These are phyloP conservation scores for Xestia xanthographa DNA, from an alignment of 2,888 invertebrate species.

Conservation along the genomic window DNA sequence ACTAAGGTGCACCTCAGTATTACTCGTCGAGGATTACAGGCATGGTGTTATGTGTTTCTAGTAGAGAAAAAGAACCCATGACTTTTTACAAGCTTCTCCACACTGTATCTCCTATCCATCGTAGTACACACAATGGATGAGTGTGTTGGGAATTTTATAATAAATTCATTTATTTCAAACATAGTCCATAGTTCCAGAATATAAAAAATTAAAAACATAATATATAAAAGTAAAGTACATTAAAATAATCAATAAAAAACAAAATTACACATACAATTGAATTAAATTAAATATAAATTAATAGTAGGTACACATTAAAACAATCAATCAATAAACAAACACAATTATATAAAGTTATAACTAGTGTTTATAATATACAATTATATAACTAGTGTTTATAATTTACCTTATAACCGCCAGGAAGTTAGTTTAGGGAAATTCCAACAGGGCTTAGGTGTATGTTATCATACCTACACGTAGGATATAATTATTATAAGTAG, in stretches of 20 bases:
- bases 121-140: neutral
- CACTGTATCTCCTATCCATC: neutral
- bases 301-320: no score
- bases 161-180: no score
- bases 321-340: no score
- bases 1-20: neutral
- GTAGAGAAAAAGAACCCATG: neutral
- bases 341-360: no score
- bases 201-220: no score
- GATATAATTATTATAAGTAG: neutral
- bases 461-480: constrained; percentile 10
- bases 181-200: no score
- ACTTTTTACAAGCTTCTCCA: neutral
- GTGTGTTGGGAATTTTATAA: neutral
- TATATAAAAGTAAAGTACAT: no score
- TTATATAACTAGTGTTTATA: neutral
- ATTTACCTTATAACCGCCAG: neutral
- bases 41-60: neutral
- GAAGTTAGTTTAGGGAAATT: constrained; percentile 1
- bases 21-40: neutral
- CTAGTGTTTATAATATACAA: no score
- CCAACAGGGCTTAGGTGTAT: neutral
- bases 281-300: no score
- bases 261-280: no score
- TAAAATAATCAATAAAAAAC: no score